Evolutionary conservation across 2,888 invertebrate species (phyloP).

Genomic region (Dynastes tityus): DNA sequence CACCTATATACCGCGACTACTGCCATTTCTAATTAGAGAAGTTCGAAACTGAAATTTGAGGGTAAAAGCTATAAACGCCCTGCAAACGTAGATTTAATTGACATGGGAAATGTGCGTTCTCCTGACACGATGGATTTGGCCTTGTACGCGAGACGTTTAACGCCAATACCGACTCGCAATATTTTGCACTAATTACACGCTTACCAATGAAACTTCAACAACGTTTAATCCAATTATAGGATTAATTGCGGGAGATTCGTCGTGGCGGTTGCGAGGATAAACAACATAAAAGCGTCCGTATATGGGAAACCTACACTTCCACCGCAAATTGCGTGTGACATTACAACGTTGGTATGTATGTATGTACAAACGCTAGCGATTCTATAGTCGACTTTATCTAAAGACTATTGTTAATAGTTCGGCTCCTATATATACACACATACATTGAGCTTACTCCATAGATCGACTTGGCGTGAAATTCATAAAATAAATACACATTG

Average conservation of each 20-base stretch:
- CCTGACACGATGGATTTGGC: background rate
- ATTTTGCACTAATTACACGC: slow-evolving; percentile 32
- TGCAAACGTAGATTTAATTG: slow-evolving; percentile 28
- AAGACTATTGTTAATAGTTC: too few species aligned
- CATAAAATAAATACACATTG: too few species aligned
- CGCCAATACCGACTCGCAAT: slow-evolving; percentile 21
- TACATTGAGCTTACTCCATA: too few species aligned
- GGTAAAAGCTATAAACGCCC: slow-evolving; percentile 4
- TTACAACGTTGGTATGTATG: too few species aligned
- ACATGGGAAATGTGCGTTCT: background rate
- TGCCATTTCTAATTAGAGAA: slow-evolving; percentile 30
- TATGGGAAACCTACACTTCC: too few species aligned
- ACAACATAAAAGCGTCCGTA: background rate
- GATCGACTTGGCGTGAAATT: too few species aligned
- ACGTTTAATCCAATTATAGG: slow-evolving; percentile 18
- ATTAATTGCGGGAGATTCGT: slow-evolving; percentile 29
- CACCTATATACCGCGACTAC: background rate
- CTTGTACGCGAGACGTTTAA: background rate
- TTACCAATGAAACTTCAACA: slow-evolving; percentile 19
- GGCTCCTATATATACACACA: too few species aligned
- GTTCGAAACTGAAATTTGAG: slow-evolving; percentile 7
- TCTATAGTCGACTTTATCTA: too few species aligned
- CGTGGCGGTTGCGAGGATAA: too few species aligned
- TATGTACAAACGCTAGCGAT: too few species aligned
- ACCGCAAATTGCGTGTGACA: too few species aligned